Evolutionary conservation across 1,140 invertebrate genomes (phyloP).

Genomic region (Grapholita molesta): DNA sequence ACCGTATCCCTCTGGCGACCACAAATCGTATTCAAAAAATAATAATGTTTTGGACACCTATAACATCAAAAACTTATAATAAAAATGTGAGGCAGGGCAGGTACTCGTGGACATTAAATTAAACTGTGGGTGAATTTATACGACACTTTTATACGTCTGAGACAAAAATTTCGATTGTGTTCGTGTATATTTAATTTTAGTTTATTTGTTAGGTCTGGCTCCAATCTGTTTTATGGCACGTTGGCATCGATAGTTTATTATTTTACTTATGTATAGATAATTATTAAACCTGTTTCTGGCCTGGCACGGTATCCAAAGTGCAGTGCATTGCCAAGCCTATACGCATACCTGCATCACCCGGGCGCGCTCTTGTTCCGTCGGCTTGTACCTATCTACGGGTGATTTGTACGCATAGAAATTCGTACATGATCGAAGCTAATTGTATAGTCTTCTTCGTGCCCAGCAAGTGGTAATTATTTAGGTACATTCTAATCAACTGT

Average conservation of each 20-base stretch:
- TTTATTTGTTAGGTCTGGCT: slow-evolving; percentile 70
- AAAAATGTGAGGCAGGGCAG: slow-evolving; percentile 59
- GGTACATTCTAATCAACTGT: not conserved
- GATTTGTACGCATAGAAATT: not conserved
- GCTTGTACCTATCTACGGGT: not conserved
- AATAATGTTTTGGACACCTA: slow-evolving; percentile 68
- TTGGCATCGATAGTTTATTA: slow-evolving; percentile 71
- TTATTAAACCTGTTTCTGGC: slow-evolving; percentile 55
- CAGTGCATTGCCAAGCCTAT: not conserved
- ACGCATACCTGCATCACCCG: not conserved
- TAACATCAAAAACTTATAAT: slow-evolving; percentile 71
- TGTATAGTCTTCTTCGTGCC: not conserved
- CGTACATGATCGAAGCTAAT: not conserved
- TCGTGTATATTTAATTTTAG: slow-evolving; percentile 77
- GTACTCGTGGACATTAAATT: slow-evolving; percentile 77
- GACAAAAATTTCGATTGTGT: slow-evolving; percentile 77
- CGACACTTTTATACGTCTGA: slow-evolving; percentile 76
- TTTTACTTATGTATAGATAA: slow-evolving; percentile 73
- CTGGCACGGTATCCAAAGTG: not conserved
- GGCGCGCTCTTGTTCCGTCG: not conserved
- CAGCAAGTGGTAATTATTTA: not conserved
- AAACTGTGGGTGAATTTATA: slow-evolving; percentile 77
- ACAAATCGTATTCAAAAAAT: slow-evolving; percentile 72
- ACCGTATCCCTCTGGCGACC: slow-evolving; percentile 60
- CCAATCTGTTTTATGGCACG: slow-evolving; percentile 67